These are phyloP conservation scores for Sebastes reedi DNA, from an alignment of 2,797 vertebrate genomes.

Conservation along the genomic window DNA sequence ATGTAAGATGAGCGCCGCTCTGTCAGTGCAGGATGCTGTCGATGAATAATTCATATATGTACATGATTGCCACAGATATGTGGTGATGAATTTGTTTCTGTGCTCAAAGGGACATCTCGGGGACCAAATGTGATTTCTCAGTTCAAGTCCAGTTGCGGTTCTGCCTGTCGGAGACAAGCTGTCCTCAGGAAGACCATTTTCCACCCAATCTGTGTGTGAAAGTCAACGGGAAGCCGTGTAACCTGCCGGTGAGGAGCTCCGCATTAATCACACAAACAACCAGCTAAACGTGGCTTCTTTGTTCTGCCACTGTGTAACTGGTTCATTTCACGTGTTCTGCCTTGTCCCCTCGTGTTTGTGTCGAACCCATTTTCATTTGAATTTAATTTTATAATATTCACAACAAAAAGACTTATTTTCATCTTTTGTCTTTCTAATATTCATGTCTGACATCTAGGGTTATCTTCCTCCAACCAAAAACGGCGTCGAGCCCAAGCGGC, in stretches of 20 bases:
- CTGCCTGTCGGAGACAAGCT: slow-evolving; percentile 99
- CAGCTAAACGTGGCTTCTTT: background rate
- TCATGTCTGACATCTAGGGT: slow-evolving; percentile 80
- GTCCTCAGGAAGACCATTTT: slow-evolving; percentile 99
- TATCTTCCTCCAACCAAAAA: slow-evolving; percentile 99
- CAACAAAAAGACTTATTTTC: background rate
- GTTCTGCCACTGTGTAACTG: background rate
- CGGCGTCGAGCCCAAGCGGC: slow-evolving; percentile 98
- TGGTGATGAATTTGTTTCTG: slow-evolving; percentile 38
- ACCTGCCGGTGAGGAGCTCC: slow-evolving; percentile 92
- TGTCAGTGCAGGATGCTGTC: background rate
- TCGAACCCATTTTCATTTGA: background rate
- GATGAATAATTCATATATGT: slow-evolving; percentile 32
- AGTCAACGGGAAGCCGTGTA: slow-evolving; percentile 98
- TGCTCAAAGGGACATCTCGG: slow-evolving; percentile 95
- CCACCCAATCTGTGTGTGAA: slow-evolving; percentile 98
- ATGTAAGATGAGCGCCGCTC: slow-evolving; percentile 86
- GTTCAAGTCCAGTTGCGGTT: slow-evolving; percentile 99
- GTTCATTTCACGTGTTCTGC: background rate
- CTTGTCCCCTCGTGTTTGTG: background rate
- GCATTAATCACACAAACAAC: background rate
- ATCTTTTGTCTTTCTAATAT: background rate
- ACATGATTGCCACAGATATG: background rate
- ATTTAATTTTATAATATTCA: background rate
- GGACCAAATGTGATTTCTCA: slow-evolving; percentile 99